Conservation (phyloP, 2,113 vertebrate genomes). For the Bufo gargarizans region DNA sequence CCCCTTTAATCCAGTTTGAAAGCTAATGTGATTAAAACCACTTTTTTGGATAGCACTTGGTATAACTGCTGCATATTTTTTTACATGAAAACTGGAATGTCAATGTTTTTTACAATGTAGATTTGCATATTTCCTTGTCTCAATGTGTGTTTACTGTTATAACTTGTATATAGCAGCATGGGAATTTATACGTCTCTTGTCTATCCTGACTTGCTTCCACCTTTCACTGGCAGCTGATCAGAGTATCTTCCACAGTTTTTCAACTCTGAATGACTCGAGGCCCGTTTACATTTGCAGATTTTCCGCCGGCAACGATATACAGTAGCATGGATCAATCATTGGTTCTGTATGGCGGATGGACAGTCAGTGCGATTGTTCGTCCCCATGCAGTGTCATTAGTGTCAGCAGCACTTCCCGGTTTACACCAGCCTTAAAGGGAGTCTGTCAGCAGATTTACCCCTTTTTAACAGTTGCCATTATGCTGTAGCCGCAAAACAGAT, state of each 20-base stretch:
- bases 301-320: no score
- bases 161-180: background rate
- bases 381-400: no score
- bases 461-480: no score
- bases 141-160: background rate
- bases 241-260: background rate
- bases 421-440: no score
- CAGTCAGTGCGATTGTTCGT: no score
- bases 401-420: no score
- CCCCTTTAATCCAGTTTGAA: background rate
- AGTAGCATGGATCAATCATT: no score
- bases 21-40: background rate
- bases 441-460: no score
- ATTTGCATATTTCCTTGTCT: background rate
- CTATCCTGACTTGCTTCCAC: background rate
- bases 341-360: no score
- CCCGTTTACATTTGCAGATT: no score
- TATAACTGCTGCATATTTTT: conserved; percentile 29
- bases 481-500: no score
- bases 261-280: background rate
- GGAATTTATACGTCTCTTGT: background rate
- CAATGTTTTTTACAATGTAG: background rate
- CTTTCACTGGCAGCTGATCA: background rate
- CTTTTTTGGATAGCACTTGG: background rate
- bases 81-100: conserved; percentile 52